Evolutionary conservation across 2,888 invertebrate species (phyloP).

Genomic region (Ormyrus thymus): DNA sequence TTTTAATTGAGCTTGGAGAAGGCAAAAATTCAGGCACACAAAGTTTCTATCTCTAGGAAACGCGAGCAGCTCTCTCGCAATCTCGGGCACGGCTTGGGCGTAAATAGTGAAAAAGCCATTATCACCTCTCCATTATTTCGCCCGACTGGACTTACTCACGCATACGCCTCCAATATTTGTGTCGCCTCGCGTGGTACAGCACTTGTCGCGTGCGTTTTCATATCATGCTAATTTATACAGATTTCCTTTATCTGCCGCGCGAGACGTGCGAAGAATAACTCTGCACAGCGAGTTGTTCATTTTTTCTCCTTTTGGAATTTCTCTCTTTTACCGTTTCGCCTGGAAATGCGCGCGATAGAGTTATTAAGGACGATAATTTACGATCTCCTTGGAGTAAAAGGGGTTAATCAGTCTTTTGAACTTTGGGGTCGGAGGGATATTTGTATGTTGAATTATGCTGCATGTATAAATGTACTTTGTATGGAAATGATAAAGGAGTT

Average conservation of each 20-base stretch:
- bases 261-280: slow-evolving; percentile 27
- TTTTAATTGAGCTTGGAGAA: background rate
- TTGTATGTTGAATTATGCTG: slow-evolving; percentile 7
- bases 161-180: slow-evolving; percentile 45
- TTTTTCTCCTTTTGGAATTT: background rate
- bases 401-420: slow-evolving; percentile 2
- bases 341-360: slow-evolving; percentile 14
- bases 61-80: background rate
- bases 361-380: slow-evolving; percentile 38
- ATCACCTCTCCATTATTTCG: slow-evolving; percentile 46
- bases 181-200: too few species aligned
- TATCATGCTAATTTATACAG: slow-evolving; percentile 52
- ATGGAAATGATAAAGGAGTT: slow-evolving; percentile 26
- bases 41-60: background rate
- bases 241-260: slow-evolving; percentile 46
- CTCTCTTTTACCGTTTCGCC: background rate
- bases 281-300: background rate
- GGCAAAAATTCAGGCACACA: background rate
- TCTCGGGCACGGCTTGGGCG: background rate
- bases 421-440: background rate
- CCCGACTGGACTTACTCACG: slow-evolving; percentile 42
- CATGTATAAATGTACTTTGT: slow-evolving; percentile 33
- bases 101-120: slow-evolving; percentile 52
- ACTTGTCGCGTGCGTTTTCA: slow-evolving; percentile 45
- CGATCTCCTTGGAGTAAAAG: background rate